Conservation (phyloP, 1,140 invertebrate species). For the Chironomus striatipennis region DNA sequence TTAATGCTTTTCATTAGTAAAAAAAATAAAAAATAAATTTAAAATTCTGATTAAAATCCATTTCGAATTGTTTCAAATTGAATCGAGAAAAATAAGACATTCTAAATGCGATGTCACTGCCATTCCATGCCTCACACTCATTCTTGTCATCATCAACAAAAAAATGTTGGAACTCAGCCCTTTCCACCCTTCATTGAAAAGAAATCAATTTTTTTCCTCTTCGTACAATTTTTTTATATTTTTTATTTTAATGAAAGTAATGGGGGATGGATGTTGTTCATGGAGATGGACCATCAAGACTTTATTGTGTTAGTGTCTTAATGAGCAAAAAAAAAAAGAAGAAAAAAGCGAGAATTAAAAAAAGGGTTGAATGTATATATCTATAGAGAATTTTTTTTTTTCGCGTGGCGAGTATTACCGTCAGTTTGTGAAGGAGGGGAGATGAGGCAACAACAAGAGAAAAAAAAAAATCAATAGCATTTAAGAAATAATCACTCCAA, state of each 20-base stretch:
- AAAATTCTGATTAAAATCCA: too few species aligned
- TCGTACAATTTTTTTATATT: too few species aligned
- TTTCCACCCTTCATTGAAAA: not conserved
- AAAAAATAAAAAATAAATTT: too few species aligned
- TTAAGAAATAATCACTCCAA: slow-evolving; percentile 23
- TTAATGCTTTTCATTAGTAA: too few species aligned
- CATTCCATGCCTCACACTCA: not conserved
- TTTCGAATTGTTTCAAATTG: too few species aligned
- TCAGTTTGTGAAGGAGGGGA: not conserved
- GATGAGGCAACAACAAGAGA: not conserved
- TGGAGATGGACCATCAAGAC: not conserved
- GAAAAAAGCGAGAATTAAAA: slow-evolving; percentile 20
- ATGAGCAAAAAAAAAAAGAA: slow-evolving; percentile 7
- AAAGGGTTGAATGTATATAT: not conserved
- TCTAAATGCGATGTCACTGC: not conserved
- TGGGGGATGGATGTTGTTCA: not conserved
- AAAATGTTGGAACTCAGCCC: too few species aligned
- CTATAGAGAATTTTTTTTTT: not conserved
- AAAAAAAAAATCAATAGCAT: slow-evolving; percentile 23
- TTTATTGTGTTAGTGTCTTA: not conserved
- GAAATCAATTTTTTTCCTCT: slow-evolving; percentile 20
- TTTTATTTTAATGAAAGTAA: not conserved
- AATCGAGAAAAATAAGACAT: too few species aligned
- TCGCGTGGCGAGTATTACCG: not conserved
- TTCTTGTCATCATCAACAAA: too few species aligned